Base-by-base conservation (phyloP, 2,888 invertebrate genomes). In the Malacosoma neustria region DNA sequence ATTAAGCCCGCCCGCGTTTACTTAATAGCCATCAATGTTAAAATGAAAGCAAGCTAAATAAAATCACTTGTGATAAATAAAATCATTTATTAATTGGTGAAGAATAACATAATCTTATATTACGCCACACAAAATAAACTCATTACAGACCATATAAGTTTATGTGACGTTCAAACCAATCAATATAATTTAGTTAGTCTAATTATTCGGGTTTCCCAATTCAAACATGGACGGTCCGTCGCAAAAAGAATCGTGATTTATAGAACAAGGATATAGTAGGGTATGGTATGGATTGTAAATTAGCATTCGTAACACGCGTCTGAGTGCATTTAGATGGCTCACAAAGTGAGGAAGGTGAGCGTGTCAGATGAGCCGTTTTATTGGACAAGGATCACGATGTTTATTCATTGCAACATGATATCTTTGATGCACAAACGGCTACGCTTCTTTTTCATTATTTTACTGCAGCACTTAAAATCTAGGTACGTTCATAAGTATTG, bases 211-310 rank as follows among this genome's bases (percentile, higher is more conserved):
- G 49, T 45, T 51, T 54, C 49, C 54, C 53, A 57, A 57, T 59
- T 59, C 50, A 61, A 61, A 61, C 62, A 55, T 49, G 54, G 43
- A 52, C 56, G 49, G 47, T 41, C 49, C 45, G 42, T 65, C 63
- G 57, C 64, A 66, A 73, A 75, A 71, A 72, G 71, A 64, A 54
- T 54, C 61, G 61, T 70, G 72, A 74, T 71, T 71, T 72, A 73
- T 69, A 49, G 53, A 42, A 43, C 45, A n/a, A 13, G 7, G n/a
- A 32, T 13, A 32, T 6, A 4, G n/a, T 13, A 32, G n/a, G 13
- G 1, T 7, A n/a, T 29, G 31, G 33, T 33, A 33, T 11, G 30
- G 4, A 34, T 30, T 36, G 33, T 35, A 43, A 56, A 69, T 72
- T 72, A 67, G 51, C 54, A 74, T 75, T 73, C 73, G 57, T 42